phyloP scores from a whole-genome alignment of 2,888 invertebrate species.

The Dromius quadrimaculatus region DNA sequence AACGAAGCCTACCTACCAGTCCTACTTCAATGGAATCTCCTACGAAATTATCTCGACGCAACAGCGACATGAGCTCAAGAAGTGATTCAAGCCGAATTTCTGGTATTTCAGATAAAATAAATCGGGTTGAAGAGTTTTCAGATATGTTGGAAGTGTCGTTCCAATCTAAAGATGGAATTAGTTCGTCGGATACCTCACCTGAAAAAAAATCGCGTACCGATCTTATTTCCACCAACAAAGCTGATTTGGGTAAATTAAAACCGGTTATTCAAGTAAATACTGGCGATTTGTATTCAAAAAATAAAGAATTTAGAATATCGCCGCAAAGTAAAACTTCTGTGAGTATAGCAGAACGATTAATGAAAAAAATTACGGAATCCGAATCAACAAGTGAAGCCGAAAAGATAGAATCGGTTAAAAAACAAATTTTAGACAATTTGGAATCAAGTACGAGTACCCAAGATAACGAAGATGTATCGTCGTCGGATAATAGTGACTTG shows the following conservation, averaged over 20 bases:
- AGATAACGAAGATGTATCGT: slow-evolving; percentile 27
- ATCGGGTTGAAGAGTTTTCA: slow-evolving; percentile 59
- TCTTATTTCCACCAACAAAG: slow-evolving; percentile 32
- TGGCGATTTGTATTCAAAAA: slow-evolving; percentile 55
- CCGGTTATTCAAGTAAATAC: slow-evolving; percentile 60
- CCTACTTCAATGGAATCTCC: slow-evolving; percentile 53
- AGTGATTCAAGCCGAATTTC: slow-evolving; percentile 59
- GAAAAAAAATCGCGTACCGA: slow-evolving; percentile 33
- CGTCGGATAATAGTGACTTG: slow-evolving; percentile 19
- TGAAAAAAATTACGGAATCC: slow-evolving; percentile 60
- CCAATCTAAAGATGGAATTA: slow-evolving; percentile 54
- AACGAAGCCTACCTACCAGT: slow-evolving; percentile 49
- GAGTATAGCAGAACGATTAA: slow-evolving; percentile 62
- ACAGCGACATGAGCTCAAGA: slow-evolving; percentile 60
- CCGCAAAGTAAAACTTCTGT: slow-evolving; percentile 60
- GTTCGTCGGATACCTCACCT: slow-evolving; percentile 56
- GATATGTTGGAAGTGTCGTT: slow-evolving; percentile 62
- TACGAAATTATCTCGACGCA: slow-evolving; percentile 56
- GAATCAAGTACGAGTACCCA: slow-evolving; percentile 25
- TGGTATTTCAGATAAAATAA: slow-evolving; percentile 61
- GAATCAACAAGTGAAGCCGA: slow-evolving; percentile 30
- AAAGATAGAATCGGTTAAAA: slow-evolving; percentile 46
- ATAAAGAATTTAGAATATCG: slow-evolving; percentile 55
- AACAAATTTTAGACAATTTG: slow-evolving; percentile 41
- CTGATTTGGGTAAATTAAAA: slow-evolving; percentile 55